A percentile compares a stretch with the other conserved stretches of the same genome.
Evolutionary conservation across 2,888 invertebrate species (phyloP).

Genomic region (Stramonita haemastoma): DNA sequence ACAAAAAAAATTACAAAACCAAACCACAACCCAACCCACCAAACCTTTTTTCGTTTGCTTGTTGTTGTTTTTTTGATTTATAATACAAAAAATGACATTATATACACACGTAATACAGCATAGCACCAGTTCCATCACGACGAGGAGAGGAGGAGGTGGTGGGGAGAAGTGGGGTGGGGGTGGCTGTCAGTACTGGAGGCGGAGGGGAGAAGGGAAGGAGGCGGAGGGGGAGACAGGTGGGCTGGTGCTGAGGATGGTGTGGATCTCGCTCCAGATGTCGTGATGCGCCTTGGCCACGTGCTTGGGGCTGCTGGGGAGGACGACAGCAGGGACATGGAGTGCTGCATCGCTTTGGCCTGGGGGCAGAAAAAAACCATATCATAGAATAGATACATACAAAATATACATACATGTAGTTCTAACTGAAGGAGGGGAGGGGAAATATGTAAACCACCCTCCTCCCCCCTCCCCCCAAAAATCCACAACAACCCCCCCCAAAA

Average conservation of each 20-base stretch:
- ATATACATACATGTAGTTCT: too few species aligned
- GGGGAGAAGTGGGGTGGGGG: background rate
- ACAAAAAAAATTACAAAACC: too few species aligned
- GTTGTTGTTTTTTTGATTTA: background rate
- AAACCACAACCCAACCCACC: too few species aligned
- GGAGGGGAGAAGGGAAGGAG: background rate
- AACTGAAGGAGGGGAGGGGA: too few species aligned
- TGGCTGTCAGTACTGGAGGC: background rate
- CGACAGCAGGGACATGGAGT: constrained; percentile 7
- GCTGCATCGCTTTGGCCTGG: constrained; percentile 22
- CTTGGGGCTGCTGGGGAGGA: constrained; percentile 11
- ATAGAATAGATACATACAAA: too few species aligned
- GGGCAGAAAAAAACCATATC: background rate
- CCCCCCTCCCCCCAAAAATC: too few species aligned
- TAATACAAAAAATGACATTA: background rate
- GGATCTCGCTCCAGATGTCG: constrained; percentile 30
- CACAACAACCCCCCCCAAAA: too few species aligned
- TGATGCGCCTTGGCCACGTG: constrained; percentile 33
- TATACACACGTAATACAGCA: background rate
- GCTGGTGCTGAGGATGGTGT: constrained; percentile 19
- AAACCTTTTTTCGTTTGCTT: too few species aligned
- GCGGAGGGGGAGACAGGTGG: background rate
- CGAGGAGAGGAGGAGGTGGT: background rate
- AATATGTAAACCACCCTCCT: too few species aligned
- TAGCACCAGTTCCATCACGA: background rate